Conservation (phyloP, 2,888 invertebrate species). For the Pammene aurita region DNA sequence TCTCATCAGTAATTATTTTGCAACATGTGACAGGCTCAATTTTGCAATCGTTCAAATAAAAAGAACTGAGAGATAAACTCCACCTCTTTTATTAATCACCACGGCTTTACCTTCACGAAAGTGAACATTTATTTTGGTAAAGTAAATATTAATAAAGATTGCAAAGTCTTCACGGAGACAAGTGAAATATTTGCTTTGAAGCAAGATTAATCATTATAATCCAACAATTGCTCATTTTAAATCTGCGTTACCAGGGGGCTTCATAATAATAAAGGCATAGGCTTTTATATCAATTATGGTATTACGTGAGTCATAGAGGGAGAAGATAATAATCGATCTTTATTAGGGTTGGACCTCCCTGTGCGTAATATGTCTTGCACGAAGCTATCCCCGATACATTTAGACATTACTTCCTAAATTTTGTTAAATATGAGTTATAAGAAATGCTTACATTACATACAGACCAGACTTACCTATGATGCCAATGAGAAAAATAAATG, state of each 20-base stretch:
- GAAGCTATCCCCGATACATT: conserved; percentile 43
- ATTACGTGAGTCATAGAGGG: conserved; percentile 74
- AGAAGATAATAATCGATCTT: conserved; percentile 71
- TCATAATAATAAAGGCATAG: conserved; percentile 66
- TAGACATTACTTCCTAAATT: conserved; percentile 7
- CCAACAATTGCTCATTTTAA: conserved; percentile 72
- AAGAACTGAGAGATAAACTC: conserved; percentile 7
- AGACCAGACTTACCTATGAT: not conserved
- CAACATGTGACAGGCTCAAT: not conserved
- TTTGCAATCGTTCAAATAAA: conserved; percentile 5
- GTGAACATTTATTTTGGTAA: conserved; percentile 39
- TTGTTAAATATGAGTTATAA: not conserved
- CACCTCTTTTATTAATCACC: conserved; percentile 21
- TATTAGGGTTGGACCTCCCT: conserved; percentile 58
- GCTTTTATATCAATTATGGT: conserved; percentile 77
- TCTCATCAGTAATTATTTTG: not conserved
- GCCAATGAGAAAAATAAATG: too few species aligned
- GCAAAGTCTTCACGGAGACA: conserved; percentile 49
- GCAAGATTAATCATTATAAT: conserved; percentile 70
- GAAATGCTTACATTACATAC: not conserved
- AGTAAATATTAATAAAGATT: conserved; percentile 54
- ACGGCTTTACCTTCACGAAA: conserved; percentile 15
- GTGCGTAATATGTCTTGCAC: conserved; percentile 36
- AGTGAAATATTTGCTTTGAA: conserved; percentile 53
- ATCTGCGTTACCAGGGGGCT: conserved; percentile 61